Base-by-base conservation (phyloP, 1,140 invertebrate genomes). In the Bombus fervidus region DNA sequence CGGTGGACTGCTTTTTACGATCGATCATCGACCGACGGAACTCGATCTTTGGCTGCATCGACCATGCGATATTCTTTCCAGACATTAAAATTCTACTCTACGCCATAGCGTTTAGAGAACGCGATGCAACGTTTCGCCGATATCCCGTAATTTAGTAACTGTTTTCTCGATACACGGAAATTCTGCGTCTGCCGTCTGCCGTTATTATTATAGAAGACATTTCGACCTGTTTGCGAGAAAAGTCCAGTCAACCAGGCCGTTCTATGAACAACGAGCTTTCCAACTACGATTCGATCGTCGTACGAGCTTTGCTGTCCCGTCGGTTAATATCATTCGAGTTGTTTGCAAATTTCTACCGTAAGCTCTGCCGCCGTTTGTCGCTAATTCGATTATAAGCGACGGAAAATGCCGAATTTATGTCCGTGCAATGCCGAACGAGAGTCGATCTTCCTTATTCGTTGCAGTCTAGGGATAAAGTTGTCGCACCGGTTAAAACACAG, bases 101-200 rank as follows among this genome's bases (percentile, higher is more conserved):
- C 1, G 18, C n/a, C 6, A 12, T 28, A 1, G 4, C 5, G 43
- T 47, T 47, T 18, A 18, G 43, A 43, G 43, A 43, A 43, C 13
- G 43, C 13, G 13, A 47, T 15, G 43, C 43, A 15, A 15, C 13
- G 43, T 43, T 15, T 3, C 43, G 3, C 43, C 0, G 43, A 15
- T 69, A 80, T 69, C 37, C 37, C 53, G 64, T 53, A 57, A 80
- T 80, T 79, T 69, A 28, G 1, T 31, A 10, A 25, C 34, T 13
- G 78, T 69, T 69, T 80, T n/a, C 34, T 71, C 64, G 37, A 37
- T 68, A 79, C 64, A 53, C 10, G 28, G 28, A 62, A 62, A 28
- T 10, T 13, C 12, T 25, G 3, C 59, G 28, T 28, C 57, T 10
- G 43, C 13, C 57, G 25, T 59, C 9, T 1, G 25, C 57, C 25